These are phyloP conservation scores for Metacarcinus magister DNA, from an alignment of 2,888 invertebrate genomes.

Conservation along the genomic window DNA sequence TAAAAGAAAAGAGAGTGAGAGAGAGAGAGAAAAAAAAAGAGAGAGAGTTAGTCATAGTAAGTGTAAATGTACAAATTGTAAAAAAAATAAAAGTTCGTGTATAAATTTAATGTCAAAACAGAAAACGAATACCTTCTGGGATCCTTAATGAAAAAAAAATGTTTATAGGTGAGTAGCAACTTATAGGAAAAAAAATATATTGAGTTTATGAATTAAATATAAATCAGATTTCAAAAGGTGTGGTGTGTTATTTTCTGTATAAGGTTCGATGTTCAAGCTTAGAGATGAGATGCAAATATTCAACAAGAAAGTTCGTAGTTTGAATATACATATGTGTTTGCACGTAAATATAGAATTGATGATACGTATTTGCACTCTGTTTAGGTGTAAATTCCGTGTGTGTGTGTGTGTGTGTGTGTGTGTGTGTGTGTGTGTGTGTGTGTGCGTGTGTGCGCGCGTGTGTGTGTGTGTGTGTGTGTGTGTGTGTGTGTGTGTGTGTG, in stretches of 20 bases:
- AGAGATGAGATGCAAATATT: not conserved
- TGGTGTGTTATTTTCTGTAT: not conserved
- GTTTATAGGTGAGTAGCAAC: not conserved
- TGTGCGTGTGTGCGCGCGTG: not conserved
- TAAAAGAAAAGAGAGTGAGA: not conserved
- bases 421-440: slow-evolving; percentile 26
- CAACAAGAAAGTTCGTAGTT: not conserved
- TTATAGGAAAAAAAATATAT: not conserved
- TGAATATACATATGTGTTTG: not conserved
- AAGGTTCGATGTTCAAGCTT: not conserved
- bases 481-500: not conserved
- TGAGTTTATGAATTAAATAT: not conserved
- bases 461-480: not conserved
- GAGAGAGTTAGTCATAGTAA: not conserved
- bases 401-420: slow-evolving; percentile 5
- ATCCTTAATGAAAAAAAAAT: too few relatives aligned
- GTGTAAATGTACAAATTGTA: too few relatives aligned
- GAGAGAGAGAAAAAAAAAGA: not conserved
- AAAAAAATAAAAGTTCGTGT: too few relatives aligned
- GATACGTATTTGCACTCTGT: not conserved
- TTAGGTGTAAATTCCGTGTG: not conserved
- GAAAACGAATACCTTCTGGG: too few relatives aligned
- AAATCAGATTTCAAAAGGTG: not conserved
- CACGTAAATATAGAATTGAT: not conserved
- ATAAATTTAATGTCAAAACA: too few relatives aligned